A percentile compares a stretch with the other conserved stretches of the same genome.
Evolutionary conservation across 2,113 vertebrate genomes (phyloP).

Genomic region (Platichthys stellatus): DNA sequence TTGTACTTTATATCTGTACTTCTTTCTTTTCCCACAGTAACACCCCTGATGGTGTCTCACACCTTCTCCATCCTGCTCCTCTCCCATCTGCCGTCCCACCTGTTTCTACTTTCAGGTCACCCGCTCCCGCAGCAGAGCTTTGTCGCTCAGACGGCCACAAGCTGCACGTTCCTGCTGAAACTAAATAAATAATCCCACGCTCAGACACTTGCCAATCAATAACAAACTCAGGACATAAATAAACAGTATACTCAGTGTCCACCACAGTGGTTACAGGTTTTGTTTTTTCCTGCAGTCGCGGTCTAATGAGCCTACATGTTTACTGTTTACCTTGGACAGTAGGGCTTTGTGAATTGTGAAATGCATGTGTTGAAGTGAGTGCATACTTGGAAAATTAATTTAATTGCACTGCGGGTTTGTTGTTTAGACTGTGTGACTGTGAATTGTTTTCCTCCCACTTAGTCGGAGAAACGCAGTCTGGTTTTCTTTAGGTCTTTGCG

Average conservation of each 20-base stretch:
- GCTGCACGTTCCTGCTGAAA: constrained; percentile 54
- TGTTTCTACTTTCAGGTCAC: constrained; percentile 40
- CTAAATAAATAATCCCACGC: constrained; percentile 79
- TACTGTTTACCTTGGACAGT: constrained; percentile 72
- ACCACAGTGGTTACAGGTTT: constrained; percentile 52
- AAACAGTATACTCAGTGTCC: constrained; percentile 58
- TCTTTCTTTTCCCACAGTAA: constrained; percentile 1
- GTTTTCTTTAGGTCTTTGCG: constrained; percentile 26
- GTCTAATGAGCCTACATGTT: constrained; percentile 59
- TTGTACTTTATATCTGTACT: neutral
- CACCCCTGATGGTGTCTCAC: neutral
- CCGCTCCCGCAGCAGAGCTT: constrained; percentile 7
- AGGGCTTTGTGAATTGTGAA: constrained; percentile 39
- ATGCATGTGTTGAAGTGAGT: constrained; percentile 27
- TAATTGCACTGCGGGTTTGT: constrained; percentile 53
- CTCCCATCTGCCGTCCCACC: constrained; percentile 18
- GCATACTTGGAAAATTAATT: constrained; percentile 33
- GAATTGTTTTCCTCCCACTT: constrained; percentile 45
- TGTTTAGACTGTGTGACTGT: constrained; percentile 36
- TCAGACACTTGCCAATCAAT: constrained; percentile 66
- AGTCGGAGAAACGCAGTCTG: constrained; percentile 24
- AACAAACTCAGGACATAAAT: constrained; percentile 71
- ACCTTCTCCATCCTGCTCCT: neutral
- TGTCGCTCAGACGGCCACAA: constrained; percentile 29
- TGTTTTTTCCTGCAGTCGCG: constrained; percentile 32